Percentiles rank a stretch among this genome's conserved stretches.
Conservation (phyloP, 2,113 vertebrate genomes). For the Salvelinus namaycush region DNA sequence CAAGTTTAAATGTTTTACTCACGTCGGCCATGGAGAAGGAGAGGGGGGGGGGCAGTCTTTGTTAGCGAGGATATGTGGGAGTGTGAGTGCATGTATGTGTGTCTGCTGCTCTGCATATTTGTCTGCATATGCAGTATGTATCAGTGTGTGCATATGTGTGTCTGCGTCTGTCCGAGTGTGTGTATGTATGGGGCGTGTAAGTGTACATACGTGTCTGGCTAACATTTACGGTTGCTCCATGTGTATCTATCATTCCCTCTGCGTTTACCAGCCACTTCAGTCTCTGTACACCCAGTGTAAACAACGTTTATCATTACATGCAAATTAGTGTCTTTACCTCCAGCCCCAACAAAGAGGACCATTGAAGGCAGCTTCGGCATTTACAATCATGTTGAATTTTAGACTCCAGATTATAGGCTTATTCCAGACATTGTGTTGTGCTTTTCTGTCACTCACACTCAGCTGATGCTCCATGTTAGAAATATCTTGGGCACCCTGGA, state of each 20-base stretch:
- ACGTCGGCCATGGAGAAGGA: background rate
- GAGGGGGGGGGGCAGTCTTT: slow-evolving; percentile 46
- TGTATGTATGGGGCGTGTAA: background rate
- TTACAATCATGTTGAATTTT: slow-evolving; percentile 37
- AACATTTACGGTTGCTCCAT: slow-evolving; percentile 33
- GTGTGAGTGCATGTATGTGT: background rate
- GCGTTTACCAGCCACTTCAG: slow-evolving; percentile 69
- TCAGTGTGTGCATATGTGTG: slow-evolving; percentile 10
- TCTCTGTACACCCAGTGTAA: slow-evolving; percentile 68
- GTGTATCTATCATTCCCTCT: slow-evolving; percentile 61
- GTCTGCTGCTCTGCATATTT: slow-evolving; percentile 5
- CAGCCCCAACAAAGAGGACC: slow-evolving; percentile 60
- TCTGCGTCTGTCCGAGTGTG: no score
- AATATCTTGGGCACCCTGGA: slow-evolving; percentile 12
- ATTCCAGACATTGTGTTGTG: slow-evolving; percentile 39
- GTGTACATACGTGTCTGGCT: slow-evolving; percentile 57
- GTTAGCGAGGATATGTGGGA: slow-evolving; percentile 38
- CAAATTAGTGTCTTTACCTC: slow-evolving; percentile 63
- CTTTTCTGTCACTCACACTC: slow-evolving; percentile 48
- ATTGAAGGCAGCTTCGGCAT: slow-evolving; percentile 44
- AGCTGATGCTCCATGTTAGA: slow-evolving; percentile 21
- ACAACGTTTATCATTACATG: slow-evolving; percentile 74
- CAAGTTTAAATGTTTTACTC: no score
- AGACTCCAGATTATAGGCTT: slow-evolving; percentile 64
- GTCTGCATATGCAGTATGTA: slow-evolving; percentile 1